These are phyloP conservation scores for Mobula hypostoma DNA, from an alignment of 2,113 vertebrate genomes.

Conservation along the genomic window DNA sequence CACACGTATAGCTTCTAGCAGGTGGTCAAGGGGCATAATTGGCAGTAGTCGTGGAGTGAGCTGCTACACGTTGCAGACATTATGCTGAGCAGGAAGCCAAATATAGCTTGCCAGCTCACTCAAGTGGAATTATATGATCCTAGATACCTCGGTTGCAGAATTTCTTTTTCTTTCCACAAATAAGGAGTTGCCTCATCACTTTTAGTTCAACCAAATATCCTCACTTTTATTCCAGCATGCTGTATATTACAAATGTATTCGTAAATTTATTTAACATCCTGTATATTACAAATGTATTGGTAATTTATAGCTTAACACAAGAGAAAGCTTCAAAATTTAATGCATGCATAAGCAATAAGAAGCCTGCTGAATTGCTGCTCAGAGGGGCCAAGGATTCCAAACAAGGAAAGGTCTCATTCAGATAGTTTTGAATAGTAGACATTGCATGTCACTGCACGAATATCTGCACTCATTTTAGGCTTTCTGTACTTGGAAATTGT, in stretches of 20 bases:
- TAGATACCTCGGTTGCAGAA: background rate
- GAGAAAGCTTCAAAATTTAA: background rate
- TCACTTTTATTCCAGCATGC: background rate
- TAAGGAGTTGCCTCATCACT: background rate
- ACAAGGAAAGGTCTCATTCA: background rate
- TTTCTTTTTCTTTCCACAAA: background rate
- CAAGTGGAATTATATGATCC: background rate
- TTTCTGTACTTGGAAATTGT: background rate
- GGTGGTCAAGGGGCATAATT: background rate
- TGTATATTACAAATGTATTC: background rate
- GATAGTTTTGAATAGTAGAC: background rate
- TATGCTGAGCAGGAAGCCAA: background rate
- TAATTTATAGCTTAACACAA: background rate
- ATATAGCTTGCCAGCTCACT: background rate
- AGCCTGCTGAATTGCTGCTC: background rate
- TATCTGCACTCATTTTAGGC: background rate
- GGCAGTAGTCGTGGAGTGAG: constrained; percentile 7
- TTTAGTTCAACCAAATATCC: background rate
- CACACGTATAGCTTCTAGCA: background rate
- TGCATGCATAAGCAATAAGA: background rate
- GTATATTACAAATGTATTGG: background rate
- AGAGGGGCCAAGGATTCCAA: background rate
- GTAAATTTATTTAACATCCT: background rate
- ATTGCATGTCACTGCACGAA: background rate
- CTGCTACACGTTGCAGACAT: background rate